Conservation (phyloP, 1,140 invertebrate genomes). For the Drosophila nasuta region DNA sequence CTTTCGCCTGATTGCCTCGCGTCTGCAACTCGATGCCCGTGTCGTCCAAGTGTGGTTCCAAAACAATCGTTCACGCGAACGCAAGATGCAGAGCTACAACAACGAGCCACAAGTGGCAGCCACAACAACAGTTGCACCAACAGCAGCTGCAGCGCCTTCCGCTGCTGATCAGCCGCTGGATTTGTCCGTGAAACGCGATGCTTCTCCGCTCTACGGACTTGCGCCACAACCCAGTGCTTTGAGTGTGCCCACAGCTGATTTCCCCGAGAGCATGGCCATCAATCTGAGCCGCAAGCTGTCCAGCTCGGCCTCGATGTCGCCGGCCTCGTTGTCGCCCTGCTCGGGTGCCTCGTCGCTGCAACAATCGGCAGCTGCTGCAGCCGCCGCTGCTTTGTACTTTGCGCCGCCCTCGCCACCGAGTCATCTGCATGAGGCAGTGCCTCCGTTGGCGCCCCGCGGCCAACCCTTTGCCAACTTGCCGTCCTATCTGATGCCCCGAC, state of each 20-base stretch:
- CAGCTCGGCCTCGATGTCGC: slow-evolving; percentile 83
- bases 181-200: slow-evolving; percentile 92
- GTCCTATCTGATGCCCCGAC: slow-evolving; percentile 85
- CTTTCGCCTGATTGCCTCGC: slow-evolving; percentile 94
- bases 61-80: slow-evolving; percentile 96
- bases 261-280: slow-evolving; percentile 86
- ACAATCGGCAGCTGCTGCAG: slow-evolving; percentile 61
- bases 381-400: slow-evolving; percentile 72
- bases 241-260: slow-evolving; percentile 68
- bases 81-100: slow-evolving; percentile 87
- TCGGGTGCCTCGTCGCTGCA: slow-evolving; percentile 85
- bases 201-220: slow-evolving; percentile 87
- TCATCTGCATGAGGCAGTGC: slow-evolving; percentile 85
- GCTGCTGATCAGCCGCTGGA: slow-evolving; percentile 92
- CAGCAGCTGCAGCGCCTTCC: slow-evolving; percentile 49
- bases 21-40: slow-evolving; percentile 94
- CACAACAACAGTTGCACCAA: background rate
- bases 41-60: slow-evolving; percentile 99
- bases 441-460: slow-evolving; percentile 42
- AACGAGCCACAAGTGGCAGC: slow-evolving; percentile 13
- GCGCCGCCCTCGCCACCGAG: slow-evolving; percentile 66
- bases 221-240: slow-evolving; percentile 59
- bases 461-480: slow-evolving; percentile 77
- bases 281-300: slow-evolving; percentile 90
- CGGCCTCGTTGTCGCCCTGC: slow-evolving; percentile 80